Evolutionary conservation across 1,140 invertebrate species (phyloP).

Genomic region (Mactra quadrangularis): DNA sequence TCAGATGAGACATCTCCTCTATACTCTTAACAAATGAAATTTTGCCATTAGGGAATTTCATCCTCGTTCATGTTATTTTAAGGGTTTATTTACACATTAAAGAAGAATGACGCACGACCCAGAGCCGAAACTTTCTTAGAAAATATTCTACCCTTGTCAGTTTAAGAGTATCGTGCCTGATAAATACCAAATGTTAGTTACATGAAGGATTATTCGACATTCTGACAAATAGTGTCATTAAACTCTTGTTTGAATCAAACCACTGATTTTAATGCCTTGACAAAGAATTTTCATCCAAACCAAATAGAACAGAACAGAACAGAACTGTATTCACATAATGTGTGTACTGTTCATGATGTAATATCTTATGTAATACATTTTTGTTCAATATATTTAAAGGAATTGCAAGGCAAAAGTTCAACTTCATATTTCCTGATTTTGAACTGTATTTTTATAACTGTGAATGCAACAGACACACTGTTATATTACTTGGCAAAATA

Average conservation of each 20-base stretch:
- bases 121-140: constrained; percentile 2
- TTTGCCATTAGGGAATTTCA: constrained; percentile 54
- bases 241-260: background rate
- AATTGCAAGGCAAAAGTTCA: no score
- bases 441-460: no score
- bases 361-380: no score
- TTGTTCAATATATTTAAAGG: no score
- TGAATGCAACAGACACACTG: no score
- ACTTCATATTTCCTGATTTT: no score
- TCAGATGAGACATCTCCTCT: constrained; percentile 49
- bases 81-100: constrained; percentile 52
- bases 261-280: no score
- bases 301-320: no score
- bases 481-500: no score
- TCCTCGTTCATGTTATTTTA: constrained; percentile 28
- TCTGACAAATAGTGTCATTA: constrained; percentile 6
- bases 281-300: no score
- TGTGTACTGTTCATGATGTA: no score
- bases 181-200: constrained; percentile 31
- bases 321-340: no score
- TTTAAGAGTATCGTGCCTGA: background rate
- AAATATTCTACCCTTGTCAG: constrained; percentile 20
- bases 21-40: constrained; percentile 59
- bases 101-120: constrained; percentile 25
- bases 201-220: constrained; percentile 1